These are phyloP conservation scores for Bovichtus diacanthus DNA, from an alignment of 2,797 vertebrate genomes.

Conservation along the genomic window DNA sequence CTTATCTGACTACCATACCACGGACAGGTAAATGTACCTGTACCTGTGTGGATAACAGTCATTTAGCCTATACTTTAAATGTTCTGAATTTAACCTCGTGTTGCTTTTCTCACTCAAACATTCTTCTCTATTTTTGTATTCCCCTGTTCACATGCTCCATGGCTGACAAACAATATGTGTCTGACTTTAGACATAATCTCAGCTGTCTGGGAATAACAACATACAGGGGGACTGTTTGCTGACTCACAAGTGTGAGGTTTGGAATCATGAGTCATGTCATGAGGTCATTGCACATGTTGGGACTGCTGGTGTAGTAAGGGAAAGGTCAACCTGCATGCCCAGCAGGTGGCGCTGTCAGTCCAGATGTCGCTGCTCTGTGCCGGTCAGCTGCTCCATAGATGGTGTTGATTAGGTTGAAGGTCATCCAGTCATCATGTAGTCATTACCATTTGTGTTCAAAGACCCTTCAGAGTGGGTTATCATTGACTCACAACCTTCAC, in stretches of 20 bases:
- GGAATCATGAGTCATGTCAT: conserved; percentile 64
- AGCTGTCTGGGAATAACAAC: conserved; percentile 48
- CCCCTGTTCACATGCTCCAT: neutral
- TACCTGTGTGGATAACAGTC: neutral
- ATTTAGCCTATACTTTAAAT: neutral
- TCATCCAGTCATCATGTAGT: conserved; percentile 16
- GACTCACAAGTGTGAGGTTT: conserved; percentile 54
- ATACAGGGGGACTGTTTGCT: conserved; percentile 18
- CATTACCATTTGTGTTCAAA: conserved; percentile 18
- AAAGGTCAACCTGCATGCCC: conserved; percentile 41
- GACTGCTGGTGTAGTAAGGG: conserved; percentile 13
- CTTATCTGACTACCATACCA: neutral
- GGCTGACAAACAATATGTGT: conserved; percentile 23
- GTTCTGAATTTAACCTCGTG: neutral
- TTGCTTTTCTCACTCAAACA: neutral
- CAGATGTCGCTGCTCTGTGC: neutral
- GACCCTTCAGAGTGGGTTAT: conserved; percentile 36
- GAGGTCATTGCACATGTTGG: conserved; percentile 43
- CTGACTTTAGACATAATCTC: conserved; percentile 34
- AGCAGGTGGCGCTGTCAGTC: conserved; percentile 65
- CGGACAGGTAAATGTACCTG: neutral
- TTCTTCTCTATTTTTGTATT: neutral
- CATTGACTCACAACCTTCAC: conserved; percentile 25
- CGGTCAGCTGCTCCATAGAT: neutral
- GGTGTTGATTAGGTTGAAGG: conserved; percentile 28